Conservation (phyloP, 2,797 vertebrate species). For the Orientallactaga sibirica region DNA sequence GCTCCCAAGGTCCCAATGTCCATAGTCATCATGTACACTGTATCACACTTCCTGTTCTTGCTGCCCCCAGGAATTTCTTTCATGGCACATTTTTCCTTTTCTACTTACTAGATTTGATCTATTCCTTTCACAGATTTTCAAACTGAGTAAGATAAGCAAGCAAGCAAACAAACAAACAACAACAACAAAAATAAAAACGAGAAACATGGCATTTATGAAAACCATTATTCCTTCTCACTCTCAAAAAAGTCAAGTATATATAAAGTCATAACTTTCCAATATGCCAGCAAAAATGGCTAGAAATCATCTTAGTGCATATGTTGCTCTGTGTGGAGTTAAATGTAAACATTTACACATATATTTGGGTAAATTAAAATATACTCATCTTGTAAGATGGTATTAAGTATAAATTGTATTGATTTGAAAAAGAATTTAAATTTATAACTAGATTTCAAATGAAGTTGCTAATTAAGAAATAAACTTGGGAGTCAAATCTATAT, state of each 20-base stretch:
- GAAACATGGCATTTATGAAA: not conserved
- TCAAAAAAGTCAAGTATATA: not conserved
- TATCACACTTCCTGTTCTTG: not conserved
- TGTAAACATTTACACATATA: not conserved
- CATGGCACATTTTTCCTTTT: not conserved
- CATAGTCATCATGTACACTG: not conserved
- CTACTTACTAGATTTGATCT: not conserved
- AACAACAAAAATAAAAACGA: not conserved
- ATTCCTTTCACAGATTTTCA: not conserved
- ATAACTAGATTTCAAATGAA: slow-evolving; percentile 3
- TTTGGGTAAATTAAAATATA: not conserved
- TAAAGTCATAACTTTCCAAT: not conserved
- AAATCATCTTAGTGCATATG: not conserved
- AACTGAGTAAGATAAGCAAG: not conserved
- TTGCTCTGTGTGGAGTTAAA: not conserved
- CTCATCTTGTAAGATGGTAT: not conserved
- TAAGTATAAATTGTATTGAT: slow-evolving; percentile 18
- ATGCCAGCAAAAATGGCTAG: not conserved
- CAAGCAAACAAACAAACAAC: too few species aligned
- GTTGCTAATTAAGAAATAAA: slow-evolving; percentile 32
- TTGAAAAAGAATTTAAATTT: slow-evolving; percentile 26
- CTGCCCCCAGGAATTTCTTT: not conserved
- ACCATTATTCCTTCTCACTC: not conserved
- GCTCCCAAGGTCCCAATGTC: not conserved
- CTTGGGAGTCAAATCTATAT: too few species aligned